phyloP scores from a whole-genome alignment of 2,888 invertebrate species.

The Geotrupes spiniger region DNA sequence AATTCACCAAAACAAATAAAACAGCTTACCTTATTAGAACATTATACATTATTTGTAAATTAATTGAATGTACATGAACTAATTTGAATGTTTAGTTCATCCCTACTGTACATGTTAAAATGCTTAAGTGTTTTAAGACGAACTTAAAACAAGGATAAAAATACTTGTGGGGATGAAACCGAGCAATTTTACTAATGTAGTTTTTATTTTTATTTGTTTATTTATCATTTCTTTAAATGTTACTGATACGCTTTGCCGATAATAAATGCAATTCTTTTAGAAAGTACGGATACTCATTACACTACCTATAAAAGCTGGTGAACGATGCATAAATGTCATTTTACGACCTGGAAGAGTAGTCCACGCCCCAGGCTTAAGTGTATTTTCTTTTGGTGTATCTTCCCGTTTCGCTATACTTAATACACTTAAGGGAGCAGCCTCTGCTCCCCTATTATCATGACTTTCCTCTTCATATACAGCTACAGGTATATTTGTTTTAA shows the following conservation, averaged over 20 bases:
- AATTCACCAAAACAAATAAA: too few species aligned
- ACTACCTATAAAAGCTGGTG: constrained; percentile 53
- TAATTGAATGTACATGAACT: too few species aligned
- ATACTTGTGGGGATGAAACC: too few species aligned
- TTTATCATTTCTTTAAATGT: too few species aligned
- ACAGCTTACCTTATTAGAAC: too few species aligned
- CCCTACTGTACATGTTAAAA: too few species aligned
- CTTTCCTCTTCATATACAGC: constrained; percentile 44
- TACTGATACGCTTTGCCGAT: background rate
- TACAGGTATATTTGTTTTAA: constrained; percentile 44
- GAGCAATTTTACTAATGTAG: too few species aligned
- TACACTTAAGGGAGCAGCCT: constrained; percentile 52
- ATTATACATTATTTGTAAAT: too few species aligned
- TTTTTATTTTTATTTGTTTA: too few species aligned
- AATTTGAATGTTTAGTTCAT: too few species aligned
- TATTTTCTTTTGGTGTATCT: constrained; percentile 64
- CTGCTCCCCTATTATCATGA: constrained; percentile 44
- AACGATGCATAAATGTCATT: constrained; percentile 35
- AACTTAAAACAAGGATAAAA: too few species aligned
- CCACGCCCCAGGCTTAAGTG: constrained; percentile 70
- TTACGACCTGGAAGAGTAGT: constrained; percentile 50
- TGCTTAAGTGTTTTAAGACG: too few species aligned
- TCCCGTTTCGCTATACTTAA: constrained; percentile 57
- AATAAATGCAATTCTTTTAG: constrained; percentile 9
- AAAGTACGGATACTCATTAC: background rate